Evolutionary conservation across 2,888 invertebrate species (phyloP).

Genomic region (Trichacis sp.): DNA sequence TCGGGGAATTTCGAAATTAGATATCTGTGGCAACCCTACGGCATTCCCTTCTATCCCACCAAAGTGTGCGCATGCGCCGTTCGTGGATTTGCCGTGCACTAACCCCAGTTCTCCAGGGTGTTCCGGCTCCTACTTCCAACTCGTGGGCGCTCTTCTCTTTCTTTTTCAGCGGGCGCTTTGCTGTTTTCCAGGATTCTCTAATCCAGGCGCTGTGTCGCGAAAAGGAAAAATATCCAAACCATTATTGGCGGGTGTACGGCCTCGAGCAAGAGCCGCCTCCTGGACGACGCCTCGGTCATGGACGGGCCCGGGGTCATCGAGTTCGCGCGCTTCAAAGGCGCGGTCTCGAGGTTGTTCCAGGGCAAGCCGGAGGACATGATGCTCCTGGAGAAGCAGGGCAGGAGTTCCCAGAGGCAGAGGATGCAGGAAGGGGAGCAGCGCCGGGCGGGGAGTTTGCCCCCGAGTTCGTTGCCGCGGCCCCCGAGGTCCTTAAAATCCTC

Average conservation of each 20-base stretch:
- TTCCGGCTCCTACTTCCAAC: conserved; percentile 50
- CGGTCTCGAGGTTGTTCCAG: conserved; percentile 57
- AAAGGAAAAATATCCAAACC: conserved; percentile 82
- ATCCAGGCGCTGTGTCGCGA: conserved; percentile 81
- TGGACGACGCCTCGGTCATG: conserved; percentile 62
- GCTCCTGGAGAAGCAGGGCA: conserved; percentile 81
- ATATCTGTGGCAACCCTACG: no score
- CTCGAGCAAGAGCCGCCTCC: conserved; percentile 64
- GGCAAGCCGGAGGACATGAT: conserved; percentile 78
- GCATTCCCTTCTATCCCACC: no score
- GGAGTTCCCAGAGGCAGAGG: conserved; percentile 81
- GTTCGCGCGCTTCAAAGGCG: conserved; percentile 58
- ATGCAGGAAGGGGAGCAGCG: conserved; percentile 71
- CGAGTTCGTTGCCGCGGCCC: conserved; percentile 80
- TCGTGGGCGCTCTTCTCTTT: conserved; percentile 71
- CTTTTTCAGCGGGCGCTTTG: conserved; percentile 84
- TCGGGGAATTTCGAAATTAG: no score
- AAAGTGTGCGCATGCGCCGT: conserved; percentile 66
- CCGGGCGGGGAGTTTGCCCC: conserved; percentile 74
- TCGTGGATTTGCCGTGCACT: conserved; percentile 70
- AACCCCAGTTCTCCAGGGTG: conserved; percentile 60
- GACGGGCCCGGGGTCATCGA: conserved; percentile 45
- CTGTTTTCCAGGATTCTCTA: conserved; percentile 87
- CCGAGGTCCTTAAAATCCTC: conserved; percentile 72
- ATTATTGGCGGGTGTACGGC: conserved; percentile 77